Evolutionary conservation across 2,113 vertebrate species (phyloP), one percentile per base, ranked within the genome.

Genomic region (Hyperopisus bebe): DNA sequence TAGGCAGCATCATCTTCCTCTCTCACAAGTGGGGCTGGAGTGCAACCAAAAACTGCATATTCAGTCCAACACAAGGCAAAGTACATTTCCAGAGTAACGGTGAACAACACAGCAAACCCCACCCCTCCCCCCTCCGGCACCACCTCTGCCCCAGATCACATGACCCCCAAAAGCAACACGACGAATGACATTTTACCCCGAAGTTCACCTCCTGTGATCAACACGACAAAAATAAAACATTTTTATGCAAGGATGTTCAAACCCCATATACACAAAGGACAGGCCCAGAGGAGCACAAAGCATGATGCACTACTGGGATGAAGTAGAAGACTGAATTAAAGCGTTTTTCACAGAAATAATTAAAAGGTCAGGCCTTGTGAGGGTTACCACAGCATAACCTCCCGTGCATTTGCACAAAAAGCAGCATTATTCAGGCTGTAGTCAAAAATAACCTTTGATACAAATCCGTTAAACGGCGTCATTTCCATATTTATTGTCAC

Each of bases 401-500:
- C n/a, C 15, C 17, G 8, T 15, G 27, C 66, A 88, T 44, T 47
- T 47, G 62, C 88, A 88, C 62, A 35, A 21, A 77, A 47, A 80
- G 47, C 24, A 70, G 47, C 46, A 77, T 47, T 51, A 77, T 50
- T 48, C 11, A 17, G 35, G 66, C 47, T 77, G 58, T 50, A 27
- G 70, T 88, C 31, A 80, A 77, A 50, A 50, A n/a, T 17, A 80
- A 46, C 88, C 44, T 80, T 31, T 77, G n/a, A 88, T 66, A 88
- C 62, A 17, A 77, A 77, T 70, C 47, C 7, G n/a, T 66, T 47
- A 51, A 24, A 48, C 70, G 0, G 19, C 46, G 15, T 44, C 70
- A 48, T 86, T 86, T 86, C 46, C 58, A 80, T 80, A 80, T 80
- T 88, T 74, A 48, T 39, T 44, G n/a, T 50, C 19, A n/a, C 24